These are phyloP conservation scores for Paracanthobrama guichenoti DNA, from an alignment of 2,113 vertebrate genomes.

Conservation along the genomic window DNA sequence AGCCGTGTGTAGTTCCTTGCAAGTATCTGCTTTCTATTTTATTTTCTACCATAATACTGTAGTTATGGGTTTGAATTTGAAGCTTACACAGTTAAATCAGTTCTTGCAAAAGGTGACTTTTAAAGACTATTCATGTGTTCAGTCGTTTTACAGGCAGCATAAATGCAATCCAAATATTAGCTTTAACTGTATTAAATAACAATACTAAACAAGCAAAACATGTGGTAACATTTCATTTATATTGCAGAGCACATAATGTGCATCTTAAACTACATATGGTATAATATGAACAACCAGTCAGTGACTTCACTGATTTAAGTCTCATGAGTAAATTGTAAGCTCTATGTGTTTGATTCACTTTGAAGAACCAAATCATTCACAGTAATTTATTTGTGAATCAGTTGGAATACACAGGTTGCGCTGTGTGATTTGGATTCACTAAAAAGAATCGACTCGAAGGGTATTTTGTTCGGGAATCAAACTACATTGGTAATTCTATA, in stretches of 20 bases:
- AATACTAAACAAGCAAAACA: not conserved
- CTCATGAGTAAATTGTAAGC: too few relatives aligned
- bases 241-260: not conserved
- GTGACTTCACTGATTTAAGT: too few relatives aligned
- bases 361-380: too few relatives aligned
- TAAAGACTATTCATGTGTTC: not conserved
- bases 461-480: too few relatives aligned
- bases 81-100: not conserved
- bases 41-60: not conserved
- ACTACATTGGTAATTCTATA: too few relatives aligned
- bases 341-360: too few relatives aligned
- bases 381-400: too few relatives aligned
- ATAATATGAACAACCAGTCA: too few relatives aligned
- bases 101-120: slow-evolving; percentile 12
- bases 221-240: not conserved
- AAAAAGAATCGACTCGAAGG: not conserved
- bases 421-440: not conserved
- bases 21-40: slow-evolving; percentile 11
- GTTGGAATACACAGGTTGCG: not conserved
- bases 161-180: not conserved
- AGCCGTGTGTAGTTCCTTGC: slow-evolving; percentile 1
- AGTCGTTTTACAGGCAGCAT: not conserved
- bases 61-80: not conserved
- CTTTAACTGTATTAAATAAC: not conserved
- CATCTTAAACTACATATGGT: too few relatives aligned